Percentiles rank a stretch among this genome's conserved stretches.
Evolutionary conservation across 1,140 invertebrate genomes (phyloP).

Genomic region (Lasaia peninsularis): DNA sequence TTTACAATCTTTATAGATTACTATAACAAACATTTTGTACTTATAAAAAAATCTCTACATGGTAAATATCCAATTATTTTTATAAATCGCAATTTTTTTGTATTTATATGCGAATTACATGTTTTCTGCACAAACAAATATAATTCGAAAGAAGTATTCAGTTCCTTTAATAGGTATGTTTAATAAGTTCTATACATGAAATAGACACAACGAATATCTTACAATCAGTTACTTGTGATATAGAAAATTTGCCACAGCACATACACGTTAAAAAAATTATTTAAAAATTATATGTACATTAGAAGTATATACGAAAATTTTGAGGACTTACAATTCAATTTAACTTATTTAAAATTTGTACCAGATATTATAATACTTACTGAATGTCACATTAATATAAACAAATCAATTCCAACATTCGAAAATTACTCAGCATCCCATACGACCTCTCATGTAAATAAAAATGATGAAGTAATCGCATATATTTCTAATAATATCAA

Average conservation of each 20-base stretch:
- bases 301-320: background rate
- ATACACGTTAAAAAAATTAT: background rate
- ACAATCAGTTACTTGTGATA: background rate
- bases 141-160: background rate
- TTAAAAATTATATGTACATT: slow-evolving; percentile 1
- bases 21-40: too few relatives aligned
- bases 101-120: too few relatives aligned
- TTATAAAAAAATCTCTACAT: too few relatives aligned
- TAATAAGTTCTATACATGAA: background rate
- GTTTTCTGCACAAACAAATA: too few relatives aligned
- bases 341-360: background rate
- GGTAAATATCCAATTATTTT: too few relatives aligned
- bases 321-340: background rate
- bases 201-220: background rate
- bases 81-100: too few relatives aligned
- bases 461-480: slow-evolving; percentile 19
- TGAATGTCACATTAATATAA: background rate
- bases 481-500: slow-evolving; percentile 18
- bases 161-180: background rate
- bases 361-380: background rate
- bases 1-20: too few relatives aligned
- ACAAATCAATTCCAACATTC: slow-evolving; percentile 15
- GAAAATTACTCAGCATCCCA: slow-evolving; percentile 13
- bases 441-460: slow-evolving; percentile 13
- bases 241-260: background rate